Conservation (phyloP, 2,888 invertebrate species). For the Gryllus longicercus region DNA sequence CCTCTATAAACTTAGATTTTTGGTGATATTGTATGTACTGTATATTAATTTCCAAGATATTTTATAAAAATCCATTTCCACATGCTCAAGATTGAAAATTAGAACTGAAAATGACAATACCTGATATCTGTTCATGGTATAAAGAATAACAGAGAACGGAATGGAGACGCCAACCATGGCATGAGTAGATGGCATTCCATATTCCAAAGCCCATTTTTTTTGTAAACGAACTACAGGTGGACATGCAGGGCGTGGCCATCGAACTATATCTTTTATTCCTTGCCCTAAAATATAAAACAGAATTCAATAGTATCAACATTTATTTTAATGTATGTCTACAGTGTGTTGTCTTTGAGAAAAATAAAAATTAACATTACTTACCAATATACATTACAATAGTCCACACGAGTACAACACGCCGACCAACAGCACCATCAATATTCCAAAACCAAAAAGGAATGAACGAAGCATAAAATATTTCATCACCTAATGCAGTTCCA, state of each 20-base stretch:
- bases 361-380: constrained; percentile 45
- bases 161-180: constrained; percentile 87
- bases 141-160: constrained; percentile 78
- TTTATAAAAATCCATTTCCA: no score
- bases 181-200: constrained; percentile 94
- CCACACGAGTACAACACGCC: constrained; percentile 80
- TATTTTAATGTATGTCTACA: not conserved
- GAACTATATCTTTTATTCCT: constrained; percentile 80
- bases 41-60: no score
- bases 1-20: no score
- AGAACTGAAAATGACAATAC: constrained; percentile 21
- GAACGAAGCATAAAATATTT: constrained; percentile 85
- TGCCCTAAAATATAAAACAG: constrained; percentile 59
- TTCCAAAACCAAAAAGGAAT: constrained; percentile 96
- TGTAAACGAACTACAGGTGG: constrained; percentile 81
- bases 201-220: constrained; percentile 84
- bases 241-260: constrained; percentile 78
- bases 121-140: constrained; percentile 76
- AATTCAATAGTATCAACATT: constrained; percentile 20
- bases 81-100: no score
- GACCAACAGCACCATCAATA: constrained; percentile 79
- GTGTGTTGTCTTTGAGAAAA: not conserved
- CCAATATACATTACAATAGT: constrained; percentile 80
- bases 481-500: constrained; percentile 85
- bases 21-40: no score